Evolutionary conservation across 2,113 vertebrate genomes (phyloP).

Genomic region (Orthonyx spaldingii): DNA sequence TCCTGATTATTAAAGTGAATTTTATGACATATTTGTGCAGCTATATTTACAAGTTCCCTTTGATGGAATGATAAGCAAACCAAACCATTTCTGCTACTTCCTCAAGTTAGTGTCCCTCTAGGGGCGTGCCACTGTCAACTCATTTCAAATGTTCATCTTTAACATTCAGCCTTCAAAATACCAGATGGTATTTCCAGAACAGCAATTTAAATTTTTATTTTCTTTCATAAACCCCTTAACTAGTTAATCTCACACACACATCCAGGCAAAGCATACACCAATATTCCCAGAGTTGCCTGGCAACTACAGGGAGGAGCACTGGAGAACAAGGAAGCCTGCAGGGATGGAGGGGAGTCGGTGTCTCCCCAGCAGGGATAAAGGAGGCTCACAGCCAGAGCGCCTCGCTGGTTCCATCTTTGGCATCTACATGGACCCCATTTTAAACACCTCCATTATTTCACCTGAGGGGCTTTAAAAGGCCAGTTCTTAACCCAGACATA

Average conservation of each 20-base stretch:
- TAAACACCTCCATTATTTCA: not conserved
- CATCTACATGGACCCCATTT: not conserved
- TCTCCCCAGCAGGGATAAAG: slow-evolving; percentile 54
- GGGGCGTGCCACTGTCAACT: not conserved
- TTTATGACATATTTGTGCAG: not conserved
- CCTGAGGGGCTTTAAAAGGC: not conserved
- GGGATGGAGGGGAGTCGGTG: slow-evolving; percentile 56
- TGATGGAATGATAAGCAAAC: not conserved
- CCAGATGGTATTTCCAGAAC: slow-evolving; percentile 57
- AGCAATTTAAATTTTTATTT: slow-evolving; percentile 68
- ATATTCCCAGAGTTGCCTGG: slow-evolving; percentile 77
- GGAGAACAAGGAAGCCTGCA: slow-evolving; percentile 64
- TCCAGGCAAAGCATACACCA: slow-evolving; percentile 47
- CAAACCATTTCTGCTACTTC: not conserved
- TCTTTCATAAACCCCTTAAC: slow-evolving; percentile 69
- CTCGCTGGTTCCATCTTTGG: not conserved
- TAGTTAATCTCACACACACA: slow-evolving; percentile 69
- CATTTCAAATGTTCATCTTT: slow-evolving; percentile 20
- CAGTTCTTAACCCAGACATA: not conserved
- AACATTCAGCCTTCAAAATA: slow-evolving; percentile 39
- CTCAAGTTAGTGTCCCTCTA: not conserved
- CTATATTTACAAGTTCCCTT: not conserved
- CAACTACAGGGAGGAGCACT: slow-evolving; percentile 72
- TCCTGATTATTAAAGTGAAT: not conserved
- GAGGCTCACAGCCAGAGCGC: slow-evolving; percentile 15